These are phyloP conservation scores for Psix sp. DNA, from an alignment of 1,140 invertebrate genomes.

Conservation along the genomic window DNA sequence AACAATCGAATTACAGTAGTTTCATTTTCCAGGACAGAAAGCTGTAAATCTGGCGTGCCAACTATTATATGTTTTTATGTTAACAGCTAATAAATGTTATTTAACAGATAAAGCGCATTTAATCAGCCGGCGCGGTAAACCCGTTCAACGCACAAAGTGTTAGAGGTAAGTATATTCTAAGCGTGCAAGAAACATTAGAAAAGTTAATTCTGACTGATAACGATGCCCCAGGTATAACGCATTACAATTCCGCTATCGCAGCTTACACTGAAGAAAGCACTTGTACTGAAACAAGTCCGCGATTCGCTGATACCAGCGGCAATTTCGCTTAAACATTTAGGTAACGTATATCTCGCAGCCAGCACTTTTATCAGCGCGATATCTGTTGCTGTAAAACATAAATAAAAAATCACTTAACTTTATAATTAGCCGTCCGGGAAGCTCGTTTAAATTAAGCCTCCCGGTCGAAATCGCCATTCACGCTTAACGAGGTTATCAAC, in stretches of 20 bases:
- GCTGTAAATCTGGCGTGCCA: no score
- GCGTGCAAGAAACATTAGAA: constrained; percentile 33
- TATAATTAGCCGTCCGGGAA: constrained; percentile 17
- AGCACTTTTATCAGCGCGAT: constrained; percentile 30
- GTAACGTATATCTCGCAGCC: constrained; percentile 22
- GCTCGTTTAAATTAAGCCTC: constrained; percentile 21
- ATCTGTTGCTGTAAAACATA: constrained; percentile 22
- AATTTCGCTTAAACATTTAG: constrained; percentile 25
- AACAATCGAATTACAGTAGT: no score
- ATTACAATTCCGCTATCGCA: constrained; percentile 21
- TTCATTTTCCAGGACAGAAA: no score
- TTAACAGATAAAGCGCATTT: neutral
- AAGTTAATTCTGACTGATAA: constrained; percentile 37
- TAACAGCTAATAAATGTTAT: no score
- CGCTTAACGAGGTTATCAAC: constrained; percentile 19
- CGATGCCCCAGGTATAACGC: constrained; percentile 12
- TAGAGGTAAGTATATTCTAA: constrained; percentile 1
- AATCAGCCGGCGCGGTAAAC: neutral
- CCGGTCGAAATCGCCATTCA: neutral
- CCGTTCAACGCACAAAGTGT: constrained; percentile 5
- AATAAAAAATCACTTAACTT: constrained; percentile 38
- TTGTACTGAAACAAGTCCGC: constrained; percentile 19
- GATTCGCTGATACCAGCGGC: constrained; percentile 25
- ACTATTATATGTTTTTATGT: no score
- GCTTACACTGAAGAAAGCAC: constrained; percentile 21